Evolutionary conservation across 2,888 invertebrate genomes (phyloP).

Genomic region (Macrophya alboannulata): DNA sequence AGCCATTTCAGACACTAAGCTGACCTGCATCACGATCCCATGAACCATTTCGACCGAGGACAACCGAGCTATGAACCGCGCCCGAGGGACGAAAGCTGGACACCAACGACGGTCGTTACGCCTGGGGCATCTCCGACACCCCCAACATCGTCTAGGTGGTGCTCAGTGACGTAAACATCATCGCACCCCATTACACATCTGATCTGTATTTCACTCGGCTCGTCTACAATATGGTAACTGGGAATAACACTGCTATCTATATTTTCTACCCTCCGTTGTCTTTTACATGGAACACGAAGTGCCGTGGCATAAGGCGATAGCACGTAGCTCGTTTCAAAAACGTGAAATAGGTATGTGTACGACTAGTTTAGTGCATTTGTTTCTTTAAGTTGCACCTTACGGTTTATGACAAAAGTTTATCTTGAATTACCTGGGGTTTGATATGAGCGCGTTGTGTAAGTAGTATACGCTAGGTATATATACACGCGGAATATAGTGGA

Average conservation of each 20-base stretch:
- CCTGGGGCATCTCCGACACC: not conserved
- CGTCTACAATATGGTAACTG: conserved; percentile 42
- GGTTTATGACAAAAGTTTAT: conserved; percentile 39
- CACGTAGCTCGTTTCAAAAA: conserved; percentile 41
- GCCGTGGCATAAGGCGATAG: not conserved
- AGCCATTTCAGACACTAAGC: not conserved
- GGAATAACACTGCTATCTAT: not conserved
- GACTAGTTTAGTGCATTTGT: conserved; percentile 36
- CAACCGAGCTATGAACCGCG: conserved; percentile 6
- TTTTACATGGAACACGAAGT: not conserved
- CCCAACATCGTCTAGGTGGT: not conserved
- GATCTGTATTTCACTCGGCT: conserved; percentile 50
- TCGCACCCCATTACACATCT: conserved; percentile 47
- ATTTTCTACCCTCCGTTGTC: conserved; percentile 20
- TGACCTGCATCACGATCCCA: conserved; percentile 22
- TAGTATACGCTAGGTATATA: not conserved
- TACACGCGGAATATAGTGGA: not conserved
- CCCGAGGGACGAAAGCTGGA: conserved; percentile 44
- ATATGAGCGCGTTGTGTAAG: not conserved
- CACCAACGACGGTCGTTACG: conserved; percentile 26
- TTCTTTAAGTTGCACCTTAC: conserved; percentile 34
- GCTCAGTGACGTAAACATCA: conserved; percentile 47
- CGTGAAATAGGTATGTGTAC: not conserved
- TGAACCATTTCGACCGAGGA: conserved; percentile 32
- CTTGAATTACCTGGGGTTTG: conserved; percentile 3